Conservation (phyloP, 2,797 vertebrate species). For the Okamejei kenojei region DNA sequence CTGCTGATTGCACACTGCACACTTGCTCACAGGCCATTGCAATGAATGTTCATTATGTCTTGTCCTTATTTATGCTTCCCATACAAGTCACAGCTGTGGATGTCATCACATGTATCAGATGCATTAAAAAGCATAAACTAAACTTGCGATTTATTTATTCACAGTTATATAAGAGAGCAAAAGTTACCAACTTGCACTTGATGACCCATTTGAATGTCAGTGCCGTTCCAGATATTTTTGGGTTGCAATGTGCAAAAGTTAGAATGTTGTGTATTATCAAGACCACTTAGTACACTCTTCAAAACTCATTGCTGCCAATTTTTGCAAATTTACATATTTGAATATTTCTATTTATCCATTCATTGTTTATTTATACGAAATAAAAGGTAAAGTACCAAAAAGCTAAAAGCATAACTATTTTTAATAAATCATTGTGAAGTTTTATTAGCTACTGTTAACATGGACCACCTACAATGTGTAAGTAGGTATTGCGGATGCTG, state of each 20-base stretch:
- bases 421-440: neutral
- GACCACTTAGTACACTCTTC: neutral
- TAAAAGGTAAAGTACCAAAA: neutral
- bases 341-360: neutral
- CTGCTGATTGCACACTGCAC: conserved; percentile 10
- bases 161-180: neutral
- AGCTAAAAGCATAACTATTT: neutral
- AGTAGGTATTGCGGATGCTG: too few species aligned
- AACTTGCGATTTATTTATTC: neutral
- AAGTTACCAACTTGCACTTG: neutral
- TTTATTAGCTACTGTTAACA: neutral
- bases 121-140: neutral
- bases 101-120: neutral
- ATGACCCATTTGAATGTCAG: neutral
- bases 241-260: neutral
- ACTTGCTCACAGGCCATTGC: neutral
- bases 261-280: neutral
- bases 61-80: neutral
- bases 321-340: neutral
- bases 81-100: neutral
- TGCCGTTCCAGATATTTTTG: neutral
- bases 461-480: neutral
- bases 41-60: neutral
- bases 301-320: neutral
- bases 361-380: neutral